A percentile compares a stretch with the other conserved stretches of the same genome.
Conservation (phyloP, 2,888 invertebrate species). For the Stenotaenia linearis region DNA sequence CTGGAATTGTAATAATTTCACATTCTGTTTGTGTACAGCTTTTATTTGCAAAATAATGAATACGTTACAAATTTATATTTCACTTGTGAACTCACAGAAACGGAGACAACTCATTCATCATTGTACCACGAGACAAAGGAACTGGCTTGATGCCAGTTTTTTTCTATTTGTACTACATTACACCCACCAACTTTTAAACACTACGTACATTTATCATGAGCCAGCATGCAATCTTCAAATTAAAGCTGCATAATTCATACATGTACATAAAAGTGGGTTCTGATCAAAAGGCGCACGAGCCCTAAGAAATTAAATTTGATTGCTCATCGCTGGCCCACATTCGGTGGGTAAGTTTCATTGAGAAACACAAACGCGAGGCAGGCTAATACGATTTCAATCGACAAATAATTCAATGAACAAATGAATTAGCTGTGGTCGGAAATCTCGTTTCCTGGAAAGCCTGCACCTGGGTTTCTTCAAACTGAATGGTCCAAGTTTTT, state of each 20-base stretch:
- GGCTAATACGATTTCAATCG: neutral
- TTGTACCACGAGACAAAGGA: neutral
- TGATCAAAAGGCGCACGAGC: constrained; percentile 13
- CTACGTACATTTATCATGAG: constrained; percentile 24
- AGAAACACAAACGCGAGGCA: neutral
- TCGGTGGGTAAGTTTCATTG: neutral
- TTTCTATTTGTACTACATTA: constrained; percentile 22
- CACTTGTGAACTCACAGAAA: neutral
- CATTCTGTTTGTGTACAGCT: neutral
- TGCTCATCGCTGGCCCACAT: neutral
- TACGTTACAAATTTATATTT: constrained; percentile 12
- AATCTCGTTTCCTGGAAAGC: neutral
- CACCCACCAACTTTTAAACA: constrained; percentile 23
- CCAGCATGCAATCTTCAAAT: constrained; percentile 21
- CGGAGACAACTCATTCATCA: constrained; percentile 19
- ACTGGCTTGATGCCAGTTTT: constrained; percentile 3
- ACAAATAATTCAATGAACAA: neutral
- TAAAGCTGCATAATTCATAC: constrained; percentile 20
- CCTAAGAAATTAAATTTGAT: constrained; percentile 17
- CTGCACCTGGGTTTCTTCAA: constrained; percentile 5
- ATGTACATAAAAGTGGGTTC: constrained; percentile 5
- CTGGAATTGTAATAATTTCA: too few species aligned
- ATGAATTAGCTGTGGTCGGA: neutral
- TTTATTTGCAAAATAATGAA: neutral
- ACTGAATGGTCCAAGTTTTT: neutral